Percentiles rank a stretch among this genome's conserved stretches.
Evolutionary conservation across 1,140 invertebrate species (phyloP).

Genomic region (Riptortus pedestris): DNA sequence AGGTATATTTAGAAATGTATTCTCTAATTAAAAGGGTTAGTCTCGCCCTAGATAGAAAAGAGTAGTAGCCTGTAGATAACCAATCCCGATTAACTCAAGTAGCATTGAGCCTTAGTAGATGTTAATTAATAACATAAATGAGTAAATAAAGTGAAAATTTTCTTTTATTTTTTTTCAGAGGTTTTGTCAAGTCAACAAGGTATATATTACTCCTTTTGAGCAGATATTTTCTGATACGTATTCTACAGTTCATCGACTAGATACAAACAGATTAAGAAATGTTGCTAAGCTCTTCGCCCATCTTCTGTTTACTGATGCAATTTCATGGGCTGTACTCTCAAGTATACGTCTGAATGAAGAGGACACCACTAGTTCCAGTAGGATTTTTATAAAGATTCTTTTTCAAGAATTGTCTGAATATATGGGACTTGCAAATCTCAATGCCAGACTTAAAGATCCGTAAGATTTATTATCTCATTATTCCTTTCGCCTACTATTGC

Average conservation of each 20-base stretch:
- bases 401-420: slow-evolving; percentile 95
- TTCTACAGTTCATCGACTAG: slow-evolving; percentile 82
- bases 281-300: slow-evolving; percentile 97
- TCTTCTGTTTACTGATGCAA: slow-evolving; percentile 90
- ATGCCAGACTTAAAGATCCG: slow-evolving; percentile 78
- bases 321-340: slow-evolving; percentile 81
- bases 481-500: no score
- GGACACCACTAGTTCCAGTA: slow-evolving; percentile 91
- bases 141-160: neutral
- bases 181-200: slow-evolving; percentile 84
- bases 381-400: slow-evolving; percentile 96
- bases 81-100: no score
- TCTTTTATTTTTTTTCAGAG: slow-evolving; percentile 44
- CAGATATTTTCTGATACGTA: slow-evolving; percentile 94
- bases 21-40: no score
- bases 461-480: slow-evolving; percentile 41
- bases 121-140: no score
- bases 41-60: no score
- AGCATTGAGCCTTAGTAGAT: no score
- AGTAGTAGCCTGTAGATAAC: no score
- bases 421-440: slow-evolving; percentile 87
- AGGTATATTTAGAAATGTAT: no score
- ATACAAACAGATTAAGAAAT: slow-evolving; percentile 94
- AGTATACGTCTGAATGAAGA: slow-evolving; percentile 90
- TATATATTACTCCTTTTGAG: slow-evolving; percentile 86